Evolutionary conservation across 2,797 vertebrate species (phyloP).

Genomic region (Silurus lanzhouensis): DNA sequence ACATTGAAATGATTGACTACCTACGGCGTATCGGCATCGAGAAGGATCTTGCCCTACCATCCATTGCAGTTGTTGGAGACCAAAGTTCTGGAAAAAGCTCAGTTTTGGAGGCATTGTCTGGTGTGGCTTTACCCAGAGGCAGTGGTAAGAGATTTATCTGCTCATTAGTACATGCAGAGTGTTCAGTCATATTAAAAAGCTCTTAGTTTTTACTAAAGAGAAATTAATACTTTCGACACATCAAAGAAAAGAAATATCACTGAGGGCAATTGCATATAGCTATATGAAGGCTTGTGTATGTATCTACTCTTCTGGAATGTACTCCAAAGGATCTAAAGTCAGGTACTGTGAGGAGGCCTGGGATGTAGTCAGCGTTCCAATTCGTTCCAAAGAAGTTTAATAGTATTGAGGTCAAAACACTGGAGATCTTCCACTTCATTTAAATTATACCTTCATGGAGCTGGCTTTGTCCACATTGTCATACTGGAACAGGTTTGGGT

Average conservation of each 20-base stretch:
- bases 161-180: neutral
- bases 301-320: too few relatives aligned
- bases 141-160: conserved; percentile 64
- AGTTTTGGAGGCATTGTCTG: conserved; percentile 80
- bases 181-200: neutral
- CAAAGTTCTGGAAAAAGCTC: conserved; percentile 85
- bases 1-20: conserved; percentile 77
- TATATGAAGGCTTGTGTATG: neutral
- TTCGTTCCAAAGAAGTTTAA: too few relatives aligned
- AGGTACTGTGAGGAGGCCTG: too few relatives aligned
- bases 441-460: too few relatives aligned
- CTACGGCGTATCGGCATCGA: conserved; percentile 76
- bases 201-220: neutral
- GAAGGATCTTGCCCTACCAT: conserved; percentile 73
- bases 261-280: neutral
- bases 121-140: conserved; percentile 78
- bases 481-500: too few relatives aligned
- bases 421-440: too few relatives aligned
- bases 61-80: conserved; percentile 79
- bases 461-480: too few relatives aligned
- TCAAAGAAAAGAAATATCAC: neutral
- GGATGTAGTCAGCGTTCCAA: too few relatives aligned
- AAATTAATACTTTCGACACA: neutral
- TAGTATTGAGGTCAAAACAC: too few relatives aligned
- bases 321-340: too few relatives aligned